Evolutionary conservation across 1,140 invertebrate species (phyloP).

Genomic region (Harpegnathos saltator): DNA sequence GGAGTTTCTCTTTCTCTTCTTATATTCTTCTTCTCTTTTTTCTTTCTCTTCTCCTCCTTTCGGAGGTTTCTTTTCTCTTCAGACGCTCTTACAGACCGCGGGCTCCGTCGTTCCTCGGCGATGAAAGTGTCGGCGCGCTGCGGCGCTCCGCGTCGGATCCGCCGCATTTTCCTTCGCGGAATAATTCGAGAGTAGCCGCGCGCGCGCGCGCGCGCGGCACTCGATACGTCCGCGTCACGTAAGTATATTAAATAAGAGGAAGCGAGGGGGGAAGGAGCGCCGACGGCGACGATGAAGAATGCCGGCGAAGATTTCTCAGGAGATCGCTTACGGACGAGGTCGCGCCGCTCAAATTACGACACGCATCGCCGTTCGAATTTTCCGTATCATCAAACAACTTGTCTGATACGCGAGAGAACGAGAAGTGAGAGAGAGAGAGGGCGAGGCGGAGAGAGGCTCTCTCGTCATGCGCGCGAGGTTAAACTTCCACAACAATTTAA

Average conservation of each 20-base stretch:
- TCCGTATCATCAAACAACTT: slow-evolving; percentile 76
- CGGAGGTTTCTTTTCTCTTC: background rate
- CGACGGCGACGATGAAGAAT: slow-evolving; percentile 38
- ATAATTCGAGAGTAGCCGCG: background rate
- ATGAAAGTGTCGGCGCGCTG: slow-evolving; percentile 4
- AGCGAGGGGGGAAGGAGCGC: too few species aligned
- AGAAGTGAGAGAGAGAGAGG: too few species aligned
- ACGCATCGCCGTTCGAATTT: slow-evolving; percentile 69
- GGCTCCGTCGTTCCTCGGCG: background rate
- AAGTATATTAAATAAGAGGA: slow-evolving; percentile 51
- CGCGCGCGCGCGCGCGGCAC: background rate
- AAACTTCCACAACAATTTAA: slow-evolving; percentile 74
- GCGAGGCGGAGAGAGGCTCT: too few species aligned
- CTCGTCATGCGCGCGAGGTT: slow-evolving; percentile 17
- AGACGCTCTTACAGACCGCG: background rate
- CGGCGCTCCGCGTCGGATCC: background rate
- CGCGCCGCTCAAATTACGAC: slow-evolving; percentile 63
- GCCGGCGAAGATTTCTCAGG: slow-evolving; percentile 17
- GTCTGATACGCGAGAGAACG: slow-evolving; percentile 64
- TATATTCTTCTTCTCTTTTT: background rate
- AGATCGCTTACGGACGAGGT: slow-evolving; percentile 30
- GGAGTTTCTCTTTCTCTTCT: background rate
- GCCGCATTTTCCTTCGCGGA: background rate
- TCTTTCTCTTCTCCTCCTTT: background rate
- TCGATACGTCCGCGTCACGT: slow-evolving; percentile 3